Base-by-base conservation (phyloP, 2,888 invertebrate genomes). In the Leucophora obtusa region DNA sequence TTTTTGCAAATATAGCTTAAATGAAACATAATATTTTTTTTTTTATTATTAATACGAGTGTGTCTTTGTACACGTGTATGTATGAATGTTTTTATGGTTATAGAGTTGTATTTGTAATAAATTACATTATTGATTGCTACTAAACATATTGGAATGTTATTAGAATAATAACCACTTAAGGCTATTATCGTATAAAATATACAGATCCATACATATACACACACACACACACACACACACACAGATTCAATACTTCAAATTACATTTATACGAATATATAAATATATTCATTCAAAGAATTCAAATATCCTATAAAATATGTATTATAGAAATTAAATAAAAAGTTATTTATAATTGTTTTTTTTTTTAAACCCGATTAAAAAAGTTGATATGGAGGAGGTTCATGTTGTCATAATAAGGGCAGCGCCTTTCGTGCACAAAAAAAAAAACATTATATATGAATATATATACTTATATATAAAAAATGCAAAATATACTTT, bases 141-240 rank as follows among this genome's bases (percentile, higher is more conserved):
- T 72, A 71, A 80, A 72, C 71, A 80, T 76, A 80, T 76, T 72
- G 80, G 59, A 80, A 72, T 80, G 72, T 80, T 76, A 76, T 76
- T 80, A 60, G 63, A 80, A 69, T 80, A 76, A 76, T 76, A 80
- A 76, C 69, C 80, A 76, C 80, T 80, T 80, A 76, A 71, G 80
- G 80, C 68, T 69, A 69, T 80, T 63, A 76, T 72, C 59, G 47
- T 65, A 24, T 51, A 17, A 11, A 11, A 51, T 9, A 71, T 66
- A 28, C 28, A 28, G 28, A 28, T 28, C 3, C 59, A 53, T 38
- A 43, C 21, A 58, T 28, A 7, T 3, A 24, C 5, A 24, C 24
- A 24, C 24, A 28, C 4, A 28, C 7, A 28, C 1, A 28, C 6
- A 28, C 1, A 7, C 6, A 28, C 28, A 28, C 28, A 28, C 3